Evolutionary conservation across 2,888 invertebrate species (phyloP).

Genomic region (Euspilapteryx auroguttella): DNA sequence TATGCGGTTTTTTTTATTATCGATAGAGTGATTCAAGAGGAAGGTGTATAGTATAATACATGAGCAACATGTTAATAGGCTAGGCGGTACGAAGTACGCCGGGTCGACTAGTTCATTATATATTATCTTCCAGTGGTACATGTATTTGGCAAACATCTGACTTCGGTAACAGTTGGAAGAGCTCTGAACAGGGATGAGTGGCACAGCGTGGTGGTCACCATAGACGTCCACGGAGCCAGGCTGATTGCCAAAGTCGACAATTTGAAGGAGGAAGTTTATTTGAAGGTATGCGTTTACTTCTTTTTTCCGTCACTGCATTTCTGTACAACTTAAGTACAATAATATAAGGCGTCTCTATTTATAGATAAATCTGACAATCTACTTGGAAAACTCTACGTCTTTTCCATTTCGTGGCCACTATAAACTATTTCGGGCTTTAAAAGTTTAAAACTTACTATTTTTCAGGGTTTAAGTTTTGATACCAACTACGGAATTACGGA

Average conservation of each 20-base stretch:
- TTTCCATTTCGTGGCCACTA: neutral
- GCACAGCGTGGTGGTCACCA: constrained; percentile 85
- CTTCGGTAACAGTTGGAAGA: constrained; percentile 81
- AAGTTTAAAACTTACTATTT: constrained; percentile 8
- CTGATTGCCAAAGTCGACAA: constrained; percentile 87
- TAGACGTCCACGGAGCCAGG: constrained; percentile 84
- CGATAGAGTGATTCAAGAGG: no score
- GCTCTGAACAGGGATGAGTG: constrained; percentile 87
- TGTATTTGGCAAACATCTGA: constrained; percentile 86
- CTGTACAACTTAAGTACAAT: neutral
- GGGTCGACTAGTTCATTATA: neutral
- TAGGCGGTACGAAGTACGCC: no score
- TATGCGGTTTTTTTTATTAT: no score
- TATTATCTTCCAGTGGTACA: constrained; percentile 68
- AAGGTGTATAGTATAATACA: no score
- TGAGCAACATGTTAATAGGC: no score
- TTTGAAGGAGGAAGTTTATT: constrained; percentile 76
- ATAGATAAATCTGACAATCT: no score
- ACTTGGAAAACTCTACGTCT: no score
- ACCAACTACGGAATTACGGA: constrained; percentile 86
- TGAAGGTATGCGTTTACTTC: constrained; percentile 52
- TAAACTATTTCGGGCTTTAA: neutral
- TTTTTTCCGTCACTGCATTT: neutral
- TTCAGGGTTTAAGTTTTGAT: constrained; percentile 74
- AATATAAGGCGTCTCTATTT: no score